These are phyloP conservation scores for Eubasilissa splendida DNA, from an alignment of 2,888 invertebrate species.

Conservation along the genomic window DNA sequence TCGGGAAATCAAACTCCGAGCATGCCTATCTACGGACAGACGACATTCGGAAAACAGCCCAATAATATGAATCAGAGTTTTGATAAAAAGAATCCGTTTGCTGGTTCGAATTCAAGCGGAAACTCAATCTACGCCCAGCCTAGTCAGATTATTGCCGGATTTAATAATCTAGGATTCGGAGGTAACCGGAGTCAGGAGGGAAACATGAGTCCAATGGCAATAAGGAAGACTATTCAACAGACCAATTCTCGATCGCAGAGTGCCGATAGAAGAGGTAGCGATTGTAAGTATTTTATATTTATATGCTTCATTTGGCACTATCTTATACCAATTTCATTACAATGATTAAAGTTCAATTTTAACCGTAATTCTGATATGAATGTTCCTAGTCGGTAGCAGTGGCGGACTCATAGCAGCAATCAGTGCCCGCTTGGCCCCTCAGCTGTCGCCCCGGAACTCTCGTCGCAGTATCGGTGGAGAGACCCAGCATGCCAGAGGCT, in stretches of 20 bases:
- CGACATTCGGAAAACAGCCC: slow-evolving; percentile 59
- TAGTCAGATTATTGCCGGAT: slow-evolving; percentile 64
- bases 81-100: slow-evolving; percentile 54
- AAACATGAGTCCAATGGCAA: slow-evolving; percentile 69
- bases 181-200: slow-evolving; percentile 61
- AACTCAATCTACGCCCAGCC: slow-evolving; percentile 71
- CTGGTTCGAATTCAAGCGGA: slow-evolving; percentile 36
- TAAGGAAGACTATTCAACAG: slow-evolving; percentile 66
- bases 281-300: slow-evolving; percentile 65
- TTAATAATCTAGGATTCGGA: slow-evolving; percentile 62
- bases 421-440: slow-evolving; percentile 80
- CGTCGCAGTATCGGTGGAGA: slow-evolving; percentile 69
- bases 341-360: background rate
- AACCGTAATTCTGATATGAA: slow-evolving; percentile 60
- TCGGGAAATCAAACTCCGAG: slow-evolving; percentile 59
- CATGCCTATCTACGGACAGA: slow-evolving; percentile 68
- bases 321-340: background rate
- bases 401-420: slow-evolving; percentile 82
- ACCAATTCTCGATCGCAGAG: slow-evolving; percentile 74
- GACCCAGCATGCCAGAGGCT: slow-evolving; percentile 28
- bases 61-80: slow-evolving; percentile 43
- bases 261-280: slow-evolving; percentile 73
- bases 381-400: slow-evolving; percentile 64
- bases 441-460: slow-evolving; percentile 73
- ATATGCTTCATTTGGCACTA: no score